Base-by-base conservation (phyloP, 2,797 vertebrate genomes). In the Pitangus sulphuratus region DNA sequence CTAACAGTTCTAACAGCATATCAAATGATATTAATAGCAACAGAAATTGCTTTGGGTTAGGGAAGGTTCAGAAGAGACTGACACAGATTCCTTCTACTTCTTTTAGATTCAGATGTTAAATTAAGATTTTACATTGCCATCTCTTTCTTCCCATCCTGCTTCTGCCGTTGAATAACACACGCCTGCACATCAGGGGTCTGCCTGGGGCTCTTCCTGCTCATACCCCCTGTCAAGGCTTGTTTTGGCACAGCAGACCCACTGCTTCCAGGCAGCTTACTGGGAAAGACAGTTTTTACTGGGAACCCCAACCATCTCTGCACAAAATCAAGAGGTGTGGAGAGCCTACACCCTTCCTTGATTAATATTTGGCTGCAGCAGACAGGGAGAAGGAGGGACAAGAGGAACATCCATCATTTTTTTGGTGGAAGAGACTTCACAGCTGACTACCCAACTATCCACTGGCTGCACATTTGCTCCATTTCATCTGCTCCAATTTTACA, bases 1-100 rank as follows among this genome's bases (percentile, higher is more conserved):
- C n/a, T n/a, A n/a, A n/a, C 74, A 62, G 71, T 82, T 93, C 85
- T 87, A 94, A 93, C 89, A 5, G 1, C 91, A 68, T 50, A 88
- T 56, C 53, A 95, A 82, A 82, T 45, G 12, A 17, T 81, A 94
- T 95, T 97, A 95, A 91, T 76, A 95, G 91, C 85, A 95, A 77
- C 64, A 82, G 62, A 94, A 95, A 93, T 89, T 70, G 72, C 84
- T 96, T 76, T 91, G 80, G 66, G 87, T 96, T 95, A 91, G 35
- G 35, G 37, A 90, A 87, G 51, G 56, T 90, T 94, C 74, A 80
- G 70, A 82, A 90, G 65, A 82, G 62, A 89, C 50, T 88, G 76
- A 95, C 0, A 26, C 72, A 89, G 65, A 81, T 45, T 44, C 42
- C 51, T 92, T 58, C 69, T 37, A 39, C 37, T 68, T 83, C 87